Evolutionary conservation across 2,113 vertebrate genomes (phyloP).

Genomic region (Thunnus thynnus): DNA sequence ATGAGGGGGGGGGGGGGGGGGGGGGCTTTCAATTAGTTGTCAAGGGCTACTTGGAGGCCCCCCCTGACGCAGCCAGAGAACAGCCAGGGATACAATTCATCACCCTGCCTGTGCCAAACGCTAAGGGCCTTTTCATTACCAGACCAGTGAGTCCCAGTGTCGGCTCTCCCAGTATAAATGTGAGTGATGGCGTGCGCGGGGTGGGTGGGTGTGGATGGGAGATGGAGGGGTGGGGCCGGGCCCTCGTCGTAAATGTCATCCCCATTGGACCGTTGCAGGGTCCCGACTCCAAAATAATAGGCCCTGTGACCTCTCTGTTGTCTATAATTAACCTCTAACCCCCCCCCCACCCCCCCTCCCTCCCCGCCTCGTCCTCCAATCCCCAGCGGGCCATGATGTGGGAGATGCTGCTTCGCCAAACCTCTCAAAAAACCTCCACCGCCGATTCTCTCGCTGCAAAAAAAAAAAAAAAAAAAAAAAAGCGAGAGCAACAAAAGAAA

Average conservation of each 20-base stretch:
- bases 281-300: too few species aligned
- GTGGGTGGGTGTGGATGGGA: constrained; percentile 67
- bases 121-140: constrained; percentile 90
- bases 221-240: constrained; percentile 85
- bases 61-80: constrained; percentile 40
- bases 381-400: constrained; percentile 77
- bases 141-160: constrained; percentile 73
- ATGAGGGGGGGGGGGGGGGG: constrained; percentile 33
- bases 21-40: constrained; percentile 89
- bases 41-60: constrained; percentile 81
- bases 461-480: too few species aligned
- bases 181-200: constrained; percentile 70
- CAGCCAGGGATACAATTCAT: constrained; percentile 86
- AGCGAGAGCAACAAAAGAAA: too few species aligned
- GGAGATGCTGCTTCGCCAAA: constrained; percentile 86
- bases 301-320: constrained; percentile 89
- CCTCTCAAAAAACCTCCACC: too few species aligned
- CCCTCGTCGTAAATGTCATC: constrained; percentile 77
- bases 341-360: constrained; percentile 68
- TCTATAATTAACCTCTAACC: constrained; percentile 94
- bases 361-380: constrained; percentile 53
- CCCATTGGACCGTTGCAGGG: constrained; percentile 87
- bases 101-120: constrained; percentile 88
- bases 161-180: constrained; percentile 36
- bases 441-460: too few species aligned